Conservation (phyloP, 53 echinoderm and acorn worm species). For the Hippasteria phrygiana region DNA sequence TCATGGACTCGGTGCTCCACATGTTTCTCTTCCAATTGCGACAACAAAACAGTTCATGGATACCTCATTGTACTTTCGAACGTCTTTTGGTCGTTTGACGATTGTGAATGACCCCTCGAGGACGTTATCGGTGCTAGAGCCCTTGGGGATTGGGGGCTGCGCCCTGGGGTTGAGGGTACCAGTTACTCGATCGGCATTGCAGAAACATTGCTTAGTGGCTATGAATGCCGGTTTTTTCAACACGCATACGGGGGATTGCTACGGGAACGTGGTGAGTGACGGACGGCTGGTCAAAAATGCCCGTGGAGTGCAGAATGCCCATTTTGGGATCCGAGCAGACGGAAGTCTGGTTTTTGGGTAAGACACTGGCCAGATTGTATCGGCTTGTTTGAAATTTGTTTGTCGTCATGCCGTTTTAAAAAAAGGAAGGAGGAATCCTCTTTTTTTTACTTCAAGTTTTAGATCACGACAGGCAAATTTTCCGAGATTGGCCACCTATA, state of each 20-base stretch:
- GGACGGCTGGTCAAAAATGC: slow-evolving; percentile 77
- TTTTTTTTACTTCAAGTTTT: too few relatives aligned
- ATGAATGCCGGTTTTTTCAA: slow-evolving; percentile 95
- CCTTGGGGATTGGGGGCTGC: slow-evolving; percentile 79
- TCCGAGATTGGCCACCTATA: too few relatives aligned
- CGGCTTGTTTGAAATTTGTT: neutral
- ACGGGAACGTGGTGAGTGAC: slow-evolving; percentile 88
- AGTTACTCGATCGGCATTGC: slow-evolving; percentile 69
- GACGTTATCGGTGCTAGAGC: slow-evolving; percentile 92
- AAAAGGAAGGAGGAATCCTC: too few relatives aligned
- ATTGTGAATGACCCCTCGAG: slow-evolving; percentile 75
- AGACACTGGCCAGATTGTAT: slow-evolving; percentile 2
- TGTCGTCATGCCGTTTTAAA: too few relatives aligned
- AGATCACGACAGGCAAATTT: too few relatives aligned
- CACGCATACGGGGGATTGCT: slow-evolving; percentile 89
- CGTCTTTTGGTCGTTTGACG: slow-evolving; percentile 80
- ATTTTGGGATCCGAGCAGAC: slow-evolving; percentile 92
- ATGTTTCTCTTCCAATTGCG: slow-evolving; percentile 77
- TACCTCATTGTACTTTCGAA: slow-evolving; percentile 54
- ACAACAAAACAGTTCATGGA: slow-evolving; percentile 76
- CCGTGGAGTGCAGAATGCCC: slow-evolving; percentile 94
- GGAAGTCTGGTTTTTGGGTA: slow-evolving; percentile 95
- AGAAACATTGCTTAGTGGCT: slow-evolving; percentile 86
- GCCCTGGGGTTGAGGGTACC: slow-evolving; percentile 66
- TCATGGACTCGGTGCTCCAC: slow-evolving; percentile 47